Evolutionary conservation across 2,113 vertebrate genomes (phyloP).

Genomic region (Lanius ludovicianus): DNA sequence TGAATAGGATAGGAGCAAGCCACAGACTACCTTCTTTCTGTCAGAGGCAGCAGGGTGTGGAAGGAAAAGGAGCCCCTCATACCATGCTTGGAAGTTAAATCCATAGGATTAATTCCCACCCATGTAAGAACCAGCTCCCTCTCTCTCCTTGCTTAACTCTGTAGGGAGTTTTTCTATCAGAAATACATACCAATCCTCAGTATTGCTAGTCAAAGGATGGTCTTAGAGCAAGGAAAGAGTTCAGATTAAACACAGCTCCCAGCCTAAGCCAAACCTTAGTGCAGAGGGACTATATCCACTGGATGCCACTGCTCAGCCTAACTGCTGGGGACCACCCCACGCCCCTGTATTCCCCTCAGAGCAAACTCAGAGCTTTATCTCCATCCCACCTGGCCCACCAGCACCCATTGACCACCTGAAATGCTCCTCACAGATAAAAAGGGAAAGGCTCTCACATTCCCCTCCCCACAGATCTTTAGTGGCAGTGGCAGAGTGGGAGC

Average conservation of each 20-base stretch:
- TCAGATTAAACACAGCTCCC: neutral
- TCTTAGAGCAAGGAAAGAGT: neutral
- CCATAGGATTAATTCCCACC: neutral
- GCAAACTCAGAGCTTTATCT: neutral
- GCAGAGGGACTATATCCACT: neutral
- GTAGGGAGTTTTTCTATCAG: neutral
- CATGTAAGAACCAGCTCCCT: neutral
- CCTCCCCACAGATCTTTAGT: neutral
- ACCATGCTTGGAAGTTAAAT: neutral
- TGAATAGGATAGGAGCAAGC: neutral
- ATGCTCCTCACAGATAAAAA: neutral
- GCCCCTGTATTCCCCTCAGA: fast-evolving
- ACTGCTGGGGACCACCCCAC: neutral
- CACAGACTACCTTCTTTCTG: neutral
- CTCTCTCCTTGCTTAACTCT: neutral
- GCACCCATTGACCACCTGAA: neutral
- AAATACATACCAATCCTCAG: neutral
- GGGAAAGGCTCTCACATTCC: neutral
- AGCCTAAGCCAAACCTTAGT: neutral
- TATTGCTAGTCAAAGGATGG: neutral
- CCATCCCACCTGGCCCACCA: neutral
- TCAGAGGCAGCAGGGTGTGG: neutral
- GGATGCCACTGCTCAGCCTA: neutral
- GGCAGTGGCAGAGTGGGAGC: neutral
- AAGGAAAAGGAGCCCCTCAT: neutral